phyloP scores from a whole-genome alignment of 2,888 invertebrate genomes.

The Conops quadrifasciatus region DNA sequence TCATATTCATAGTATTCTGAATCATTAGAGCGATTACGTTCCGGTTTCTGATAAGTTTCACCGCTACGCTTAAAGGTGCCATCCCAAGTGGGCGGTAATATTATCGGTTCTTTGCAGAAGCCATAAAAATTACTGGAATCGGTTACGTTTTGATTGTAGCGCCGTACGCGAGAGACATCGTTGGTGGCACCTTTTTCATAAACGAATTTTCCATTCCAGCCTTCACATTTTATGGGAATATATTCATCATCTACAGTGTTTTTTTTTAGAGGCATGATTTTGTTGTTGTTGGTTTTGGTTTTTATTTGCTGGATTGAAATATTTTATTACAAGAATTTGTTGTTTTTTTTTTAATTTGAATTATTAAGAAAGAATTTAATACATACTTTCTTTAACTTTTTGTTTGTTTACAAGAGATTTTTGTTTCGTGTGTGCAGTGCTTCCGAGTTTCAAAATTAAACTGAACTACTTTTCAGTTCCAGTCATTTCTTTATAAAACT shows the following conservation, averaged over 20 bases:
- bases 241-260: conserved; percentile 55
- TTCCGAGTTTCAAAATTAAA: conserved; percentile 15
- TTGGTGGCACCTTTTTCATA: conserved; percentile 51
- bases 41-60: conserved; percentile 55
- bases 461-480: conserved; percentile 10
- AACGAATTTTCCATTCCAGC: conserved; percentile 64
- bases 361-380: not conserved
- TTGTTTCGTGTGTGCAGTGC: conserved; percentile 1
- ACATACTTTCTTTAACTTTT: not conserved
- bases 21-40: conserved; percentile 62
- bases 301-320: not conserved
- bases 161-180: conserved; percentile 59
- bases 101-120: conserved; percentile 56
- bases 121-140: conserved; percentile 62
- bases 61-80: conserved; percentile 61
- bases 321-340: not conserved
- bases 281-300: conserved; percentile 17
- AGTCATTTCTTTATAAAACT: conserved; percentile 18
- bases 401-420: not conserved
- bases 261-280: conserved; percentile 54
- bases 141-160: conserved; percentile 61
- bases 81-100: conserved; percentile 62
- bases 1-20: conserved; percentile 58
- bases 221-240: conserved; percentile 64
- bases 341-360: no score